Evolutionary conservation across 2,113 vertebrate genomes (phyloP).

Genomic region (Cinclus cinclus): DNA sequence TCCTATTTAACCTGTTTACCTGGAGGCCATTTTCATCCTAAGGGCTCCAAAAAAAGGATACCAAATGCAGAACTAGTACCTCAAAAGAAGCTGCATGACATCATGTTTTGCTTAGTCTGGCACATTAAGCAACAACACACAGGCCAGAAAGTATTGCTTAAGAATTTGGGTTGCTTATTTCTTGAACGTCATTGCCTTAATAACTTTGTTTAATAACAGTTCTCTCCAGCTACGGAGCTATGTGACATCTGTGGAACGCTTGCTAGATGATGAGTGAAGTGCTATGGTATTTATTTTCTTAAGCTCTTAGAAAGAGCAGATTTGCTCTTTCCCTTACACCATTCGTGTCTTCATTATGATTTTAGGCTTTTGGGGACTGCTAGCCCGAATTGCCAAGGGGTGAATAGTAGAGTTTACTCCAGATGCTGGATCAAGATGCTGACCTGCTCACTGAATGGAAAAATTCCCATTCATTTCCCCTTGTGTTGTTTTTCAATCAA

Average conservation of each 20-base stretch:
- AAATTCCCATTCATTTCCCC: not conserved
- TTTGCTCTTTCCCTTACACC: not conserved
- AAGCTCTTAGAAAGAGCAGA: not conserved
- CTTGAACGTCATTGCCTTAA: constrained; percentile 24
- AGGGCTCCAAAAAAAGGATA: not conserved
- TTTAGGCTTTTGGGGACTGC: not conserved
- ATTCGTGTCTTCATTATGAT: not conserved
- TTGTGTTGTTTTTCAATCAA: not conserved
- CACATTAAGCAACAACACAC: not conserved
- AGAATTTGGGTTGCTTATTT: not conserved
- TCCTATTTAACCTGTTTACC: not conserved
- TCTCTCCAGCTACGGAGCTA: not conserved
- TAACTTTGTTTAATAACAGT: constrained; percentile 45
- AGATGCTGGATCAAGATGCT: not conserved
- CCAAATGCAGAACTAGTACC: not conserved
- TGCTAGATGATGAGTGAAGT: constrained; percentile 6
- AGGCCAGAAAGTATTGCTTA: not conserved
- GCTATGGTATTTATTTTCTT: not conserved
- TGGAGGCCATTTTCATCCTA: not conserved
- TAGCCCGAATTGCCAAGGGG: not conserved
- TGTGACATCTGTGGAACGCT: not conserved
- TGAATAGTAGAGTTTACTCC: not conserved
- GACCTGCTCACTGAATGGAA: not conserved
- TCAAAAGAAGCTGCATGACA: not conserved
- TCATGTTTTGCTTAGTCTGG: not conserved